Percentiles rank a stretch among this genome's conserved stretches.
These are phyloP conservation scores for Nemapogon koenigi DNA, from an alignment of 2,888 invertebrate genomes.

Conservation along the genomic window DNA sequence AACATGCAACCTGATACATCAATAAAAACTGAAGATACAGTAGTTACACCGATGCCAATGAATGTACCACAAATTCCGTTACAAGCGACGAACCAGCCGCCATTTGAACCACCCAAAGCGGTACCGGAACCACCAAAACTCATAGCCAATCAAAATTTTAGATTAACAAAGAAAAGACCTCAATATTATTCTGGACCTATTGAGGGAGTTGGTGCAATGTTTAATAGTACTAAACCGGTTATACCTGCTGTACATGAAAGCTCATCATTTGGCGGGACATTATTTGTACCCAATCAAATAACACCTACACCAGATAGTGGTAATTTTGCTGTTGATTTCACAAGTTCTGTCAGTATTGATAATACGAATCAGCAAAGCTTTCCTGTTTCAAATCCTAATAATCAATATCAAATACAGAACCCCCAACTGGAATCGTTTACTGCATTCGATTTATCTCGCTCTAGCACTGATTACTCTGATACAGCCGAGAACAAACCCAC, in stretches of 20 bases:
- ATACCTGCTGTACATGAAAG: constrained; percentile 26
- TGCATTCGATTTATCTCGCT: constrained; percentile 43
- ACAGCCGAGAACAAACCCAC: constrained; percentile 28
- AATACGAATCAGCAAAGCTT: too few relatives aligned
- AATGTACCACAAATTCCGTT: not conserved
- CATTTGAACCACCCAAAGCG: constrained; percentile 25
- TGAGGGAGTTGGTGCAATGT: constrained; percentile 44
- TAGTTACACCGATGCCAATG: constrained; percentile 1
- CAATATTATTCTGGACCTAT: constrained; percentile 59
- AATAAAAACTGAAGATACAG: too few relatives aligned
- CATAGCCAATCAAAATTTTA: constrained; percentile 30
- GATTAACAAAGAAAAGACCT: constrained; percentile 48
- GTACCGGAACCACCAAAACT: constrained; percentile 40
- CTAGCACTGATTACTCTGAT: constrained; percentile 31
- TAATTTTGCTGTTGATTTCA: not conserved
- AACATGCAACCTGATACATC: too few relatives aligned
- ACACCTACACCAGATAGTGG: not conserved
- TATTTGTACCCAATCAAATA: constrained; percentile 31
- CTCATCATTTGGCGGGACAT: constrained; percentile 29
- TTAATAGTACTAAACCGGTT: constrained; percentile 41
- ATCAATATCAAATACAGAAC: too few relatives aligned
- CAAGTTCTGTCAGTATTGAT: not conserved
- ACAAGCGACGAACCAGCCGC: not conserved
- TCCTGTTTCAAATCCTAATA: too few relatives aligned
- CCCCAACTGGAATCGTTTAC: too few relatives aligned